Evolutionary conservation across 2,797 vertebrate species (phyloP), one percentile per base, ranked within the genome.

Genomic region (Setipinna tenuifilis): DNA sequence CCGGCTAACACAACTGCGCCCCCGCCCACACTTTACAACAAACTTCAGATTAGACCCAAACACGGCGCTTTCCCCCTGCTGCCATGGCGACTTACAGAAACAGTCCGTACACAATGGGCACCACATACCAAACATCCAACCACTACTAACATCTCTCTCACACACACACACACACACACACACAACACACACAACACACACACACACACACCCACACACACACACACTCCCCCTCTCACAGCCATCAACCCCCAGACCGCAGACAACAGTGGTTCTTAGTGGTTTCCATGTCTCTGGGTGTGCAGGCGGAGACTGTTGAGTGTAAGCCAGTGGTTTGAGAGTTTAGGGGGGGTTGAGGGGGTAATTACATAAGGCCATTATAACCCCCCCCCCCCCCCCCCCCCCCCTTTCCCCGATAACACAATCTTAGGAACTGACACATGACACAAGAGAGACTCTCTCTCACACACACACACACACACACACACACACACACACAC

Each of bases 191-290:
- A 71, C 88, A 58, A 41, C 84, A 86, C 65, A 31, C 59, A 2
- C 82, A 61, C 83, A 84, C 81, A 81, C 87, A 71, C 41, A 44
- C 21, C 61, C 54, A 83, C 25, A 16, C n/a, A 54, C 61, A 21
- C 12, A 59, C 6, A 44, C 58, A 65, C n/a, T 21, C 19, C 12
- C 23, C 3, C 23, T 75, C n/a, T 14, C 28, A 71, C 14, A 25
- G 23, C 12, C 25, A 25, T 71, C 65, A 83, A 71, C 46, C 44
- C 19, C 54, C 35, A 10, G 48, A 35, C 75, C 16, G 87, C 83
- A 91, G 89, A 85, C 89, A 92, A 92, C 91, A 93, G 88, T 92
- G 90, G 89, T 90, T 88, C 92, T 88, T 88, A 91, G 90, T 92
- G 92, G 90, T 75, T 31, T 75, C 14, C 31, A 28, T 17, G 68